These are phyloP conservation scores for Cottus gobio DNA, from an alignment of 2,113 vertebrate genomes.

Conservation along the genomic window DNA sequence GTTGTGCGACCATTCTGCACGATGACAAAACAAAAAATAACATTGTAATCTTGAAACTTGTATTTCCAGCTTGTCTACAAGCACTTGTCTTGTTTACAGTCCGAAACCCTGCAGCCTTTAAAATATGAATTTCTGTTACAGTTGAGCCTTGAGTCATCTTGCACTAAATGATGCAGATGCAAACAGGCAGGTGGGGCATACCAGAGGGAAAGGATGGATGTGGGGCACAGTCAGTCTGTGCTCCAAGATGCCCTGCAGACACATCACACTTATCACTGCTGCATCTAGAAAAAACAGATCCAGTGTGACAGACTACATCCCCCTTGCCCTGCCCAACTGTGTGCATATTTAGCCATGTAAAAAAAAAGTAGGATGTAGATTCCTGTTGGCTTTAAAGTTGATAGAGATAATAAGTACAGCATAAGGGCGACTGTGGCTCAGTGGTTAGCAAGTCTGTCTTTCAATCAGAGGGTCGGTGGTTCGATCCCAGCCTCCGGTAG, in stretches of 20 bases:
- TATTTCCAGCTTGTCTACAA: neutral
- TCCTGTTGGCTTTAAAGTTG: neutral
- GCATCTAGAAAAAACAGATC: conserved; percentile 23
- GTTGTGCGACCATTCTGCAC: neutral
- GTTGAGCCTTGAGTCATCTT: conserved; percentile 28
- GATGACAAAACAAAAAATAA: neutral
- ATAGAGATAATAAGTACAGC: neutral
- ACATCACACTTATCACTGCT: conserved; percentile 5
- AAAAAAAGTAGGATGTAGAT: neutral
- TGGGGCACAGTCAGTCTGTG: conserved; percentile 32
- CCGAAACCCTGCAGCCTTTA: conserved; percentile 17
- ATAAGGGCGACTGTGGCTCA: too few relatives aligned
- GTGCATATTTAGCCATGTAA: neutral
- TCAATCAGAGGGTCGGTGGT: too few relatives aligned
- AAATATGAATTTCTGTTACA: conserved; percentile 37
- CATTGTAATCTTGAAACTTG: neutral
- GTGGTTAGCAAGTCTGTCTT: too few relatives aligned
- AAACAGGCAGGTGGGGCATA: conserved; percentile 46
- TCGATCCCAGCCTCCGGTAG: too few relatives aligned
- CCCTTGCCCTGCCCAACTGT: neutral
- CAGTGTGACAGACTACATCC: conserved; percentile 19
- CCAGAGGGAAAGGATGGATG: conserved; percentile 44
- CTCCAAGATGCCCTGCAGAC: conserved; percentile 35
- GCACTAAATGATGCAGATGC: conserved; percentile 40
- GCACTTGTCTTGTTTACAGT: neutral